phyloP scores from a whole-genome alignment of 2,888 invertebrate genomes.

The Corbicula japonica region DNA sequence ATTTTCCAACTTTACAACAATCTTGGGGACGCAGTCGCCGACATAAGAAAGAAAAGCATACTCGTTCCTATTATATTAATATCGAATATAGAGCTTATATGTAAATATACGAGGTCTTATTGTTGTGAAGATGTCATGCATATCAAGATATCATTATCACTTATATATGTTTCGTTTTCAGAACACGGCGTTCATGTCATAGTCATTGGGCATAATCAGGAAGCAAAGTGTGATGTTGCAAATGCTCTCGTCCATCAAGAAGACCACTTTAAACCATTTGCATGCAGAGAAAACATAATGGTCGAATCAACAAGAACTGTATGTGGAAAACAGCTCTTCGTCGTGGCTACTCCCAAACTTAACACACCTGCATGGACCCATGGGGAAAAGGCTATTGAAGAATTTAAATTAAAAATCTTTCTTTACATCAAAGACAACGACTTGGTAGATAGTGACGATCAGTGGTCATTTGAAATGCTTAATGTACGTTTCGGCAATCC shows the following conservation, averaged over 20 bases:
- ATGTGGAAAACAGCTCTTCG: not conserved
- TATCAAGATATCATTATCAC: too few relatives aligned
- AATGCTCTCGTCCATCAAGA: slow-evolving; percentile 10
- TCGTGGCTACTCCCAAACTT: slow-evolving; percentile 13
- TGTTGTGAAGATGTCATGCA: too few relatives aligned
- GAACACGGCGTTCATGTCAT: slow-evolving; percentile 8
- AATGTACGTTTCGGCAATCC: not conserved
- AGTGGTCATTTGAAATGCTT: slow-evolving; percentile 2
- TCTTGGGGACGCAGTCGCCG: too few relatives aligned
- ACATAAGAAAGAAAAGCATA: too few relatives aligned
- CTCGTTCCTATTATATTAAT: too few relatives aligned
- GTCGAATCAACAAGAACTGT: not conserved
- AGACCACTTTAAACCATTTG: not conserved
- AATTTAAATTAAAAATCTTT: not conserved
- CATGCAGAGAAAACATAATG: not conserved
- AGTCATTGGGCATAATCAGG: slow-evolving; percentile 13
- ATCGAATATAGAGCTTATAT: too few relatives aligned
- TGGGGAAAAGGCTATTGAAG: not conserved
- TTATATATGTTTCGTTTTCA: too few relatives aligned
- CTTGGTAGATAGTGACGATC: not conserved
- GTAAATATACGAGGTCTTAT: too few relatives aligned
- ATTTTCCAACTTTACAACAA: too few relatives aligned
- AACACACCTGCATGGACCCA: slow-evolving; percentile 28
- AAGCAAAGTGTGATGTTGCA: slow-evolving; percentile 24
- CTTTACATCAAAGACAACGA: slow-evolving; percentile 8